Percentiles rank a stretch among this genome's conserved stretches.
Evolutionary conservation across 2,113 vertebrate species (phyloP).

Genomic region (Hystrix brachyura): DNA sequence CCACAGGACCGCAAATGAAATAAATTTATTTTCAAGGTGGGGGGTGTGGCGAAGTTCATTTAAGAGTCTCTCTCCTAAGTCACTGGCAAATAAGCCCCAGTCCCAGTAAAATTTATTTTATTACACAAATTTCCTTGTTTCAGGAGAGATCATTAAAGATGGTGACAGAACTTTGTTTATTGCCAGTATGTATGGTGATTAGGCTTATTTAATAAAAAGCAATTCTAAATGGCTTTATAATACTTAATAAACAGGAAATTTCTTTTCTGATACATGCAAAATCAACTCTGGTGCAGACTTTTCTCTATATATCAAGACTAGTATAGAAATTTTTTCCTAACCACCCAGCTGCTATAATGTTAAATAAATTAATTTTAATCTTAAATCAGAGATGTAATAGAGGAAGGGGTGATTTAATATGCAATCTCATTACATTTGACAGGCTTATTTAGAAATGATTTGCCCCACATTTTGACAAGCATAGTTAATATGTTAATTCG

Average conservation of each 20-base stretch:
- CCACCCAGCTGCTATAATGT: conserved; percentile 74
- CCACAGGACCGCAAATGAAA: not conserved
- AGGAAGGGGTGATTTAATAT: conserved; percentile 80
- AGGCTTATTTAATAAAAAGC: conserved; percentile 54
- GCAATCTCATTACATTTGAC: conserved; percentile 80
- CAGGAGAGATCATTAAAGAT: conserved; percentile 13
- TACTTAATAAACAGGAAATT: conserved; percentile 77
- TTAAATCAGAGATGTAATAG: conserved; percentile 82
- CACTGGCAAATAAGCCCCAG: conserved; percentile 63
- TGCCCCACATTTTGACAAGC: conserved; percentile 72
- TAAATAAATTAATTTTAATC: conserved; percentile 84
- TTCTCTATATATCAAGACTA: conserved; percentile 67
- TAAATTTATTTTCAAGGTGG: conserved; percentile 49
- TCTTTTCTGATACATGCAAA: conserved; percentile 69
- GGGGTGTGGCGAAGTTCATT: conserved; percentile 4
- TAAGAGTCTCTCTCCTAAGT: conserved; percentile 63
- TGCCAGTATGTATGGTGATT: conserved; percentile 34
- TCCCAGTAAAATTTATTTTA: conserved; percentile 47
- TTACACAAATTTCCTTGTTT: conserved; percentile 1
- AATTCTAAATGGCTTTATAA: conserved; percentile 54
- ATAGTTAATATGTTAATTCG: conserved; percentile 81
- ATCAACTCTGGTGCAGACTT: conserved; percentile 28
- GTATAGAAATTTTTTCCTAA: conserved; percentile 56
- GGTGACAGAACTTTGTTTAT: conserved; percentile 16
- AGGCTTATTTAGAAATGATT: conserved; percentile 80